A percentile compares a stretch with the other conserved stretches of the same genome.
These are phyloP conservation scores for Zoanthus sansibaricus DNA, from an alignment of 92 coral and sea anemone species.

Conservation along the genomic window DNA sequence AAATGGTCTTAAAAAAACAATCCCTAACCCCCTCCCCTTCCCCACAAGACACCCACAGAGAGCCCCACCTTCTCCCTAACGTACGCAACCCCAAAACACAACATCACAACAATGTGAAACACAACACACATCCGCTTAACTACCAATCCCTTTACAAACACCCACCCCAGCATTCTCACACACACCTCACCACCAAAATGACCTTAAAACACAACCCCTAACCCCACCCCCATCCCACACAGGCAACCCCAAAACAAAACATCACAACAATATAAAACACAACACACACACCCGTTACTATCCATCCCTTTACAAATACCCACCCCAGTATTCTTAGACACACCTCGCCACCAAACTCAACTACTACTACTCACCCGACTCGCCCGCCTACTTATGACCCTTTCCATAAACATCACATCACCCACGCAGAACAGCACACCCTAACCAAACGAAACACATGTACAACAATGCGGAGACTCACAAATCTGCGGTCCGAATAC, in stretches of 20 bases:
- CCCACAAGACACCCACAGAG: not conserved
- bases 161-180: no score
- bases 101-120: not conserved
- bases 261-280: not conserved
- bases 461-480: conserved; percentile 21
- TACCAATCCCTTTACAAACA: no score
- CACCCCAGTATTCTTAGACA: conserved; percentile 19
- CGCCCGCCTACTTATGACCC: conserved; percentile 17
- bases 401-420: conserved; percentile 18
- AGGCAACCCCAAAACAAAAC: conserved; percentile 21
- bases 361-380: conserved; percentile 23
- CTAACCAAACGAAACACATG: conserved; percentile 24
- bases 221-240: not conserved
- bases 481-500: conserved; percentile 33
- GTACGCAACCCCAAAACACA: conserved; percentile 10
- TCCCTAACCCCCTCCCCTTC: no score
- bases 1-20: no score
- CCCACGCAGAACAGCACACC: conserved; percentile 24
- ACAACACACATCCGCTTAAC: no score
- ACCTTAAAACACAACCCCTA: no score
- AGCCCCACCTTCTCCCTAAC: no score
- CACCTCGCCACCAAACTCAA: conserved; percentile 16
- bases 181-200: no score
- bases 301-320: conserved; percentile 11
- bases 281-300: not conserved